Evolutionary conservation across 2,113 vertebrate genomes (phyloP).

Genomic region (Gobio gobio): DNA sequence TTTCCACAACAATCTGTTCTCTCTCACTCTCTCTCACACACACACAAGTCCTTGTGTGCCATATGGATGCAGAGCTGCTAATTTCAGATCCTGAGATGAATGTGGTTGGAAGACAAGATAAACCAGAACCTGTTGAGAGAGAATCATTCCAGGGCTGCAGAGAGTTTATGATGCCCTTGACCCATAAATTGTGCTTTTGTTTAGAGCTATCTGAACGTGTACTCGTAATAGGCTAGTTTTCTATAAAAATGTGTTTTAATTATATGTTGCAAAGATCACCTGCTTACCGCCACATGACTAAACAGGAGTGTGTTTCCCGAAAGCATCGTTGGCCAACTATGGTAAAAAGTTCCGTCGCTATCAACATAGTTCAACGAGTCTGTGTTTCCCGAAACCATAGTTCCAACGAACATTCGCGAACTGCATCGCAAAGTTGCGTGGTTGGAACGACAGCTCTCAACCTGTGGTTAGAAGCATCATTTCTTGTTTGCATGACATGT

Average conservation of each 20-base stretch:
- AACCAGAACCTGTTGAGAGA: not conserved
- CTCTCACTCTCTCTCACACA: not conserved
- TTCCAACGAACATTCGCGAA: too few species aligned
- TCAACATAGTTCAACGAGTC: too few species aligned
- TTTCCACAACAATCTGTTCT: slow-evolving; percentile 50
- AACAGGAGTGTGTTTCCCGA: too few species aligned
- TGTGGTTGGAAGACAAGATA: slow-evolving; percentile 27
- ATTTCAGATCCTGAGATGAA: slow-evolving; percentile 24
- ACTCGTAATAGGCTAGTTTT: not conserved
- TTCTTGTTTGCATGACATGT: too few species aligned
- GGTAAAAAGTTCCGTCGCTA: too few species aligned
- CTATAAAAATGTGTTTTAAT: not conserved
- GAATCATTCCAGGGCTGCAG: not conserved
- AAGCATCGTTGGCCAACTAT: too few species aligned
- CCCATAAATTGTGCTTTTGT: not conserved
- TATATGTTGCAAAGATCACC: not conserved
- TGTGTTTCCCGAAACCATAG: too few species aligned
- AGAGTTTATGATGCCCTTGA: slow-evolving; percentile 13
- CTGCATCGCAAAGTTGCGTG: too few species aligned
- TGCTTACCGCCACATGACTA: too few species aligned
- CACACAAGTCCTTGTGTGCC: slow-evolving; percentile 32
- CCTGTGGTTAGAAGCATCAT: too few species aligned
- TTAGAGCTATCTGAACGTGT: not conserved
- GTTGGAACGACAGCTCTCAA: too few species aligned
- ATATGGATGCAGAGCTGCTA: slow-evolving; percentile 29